Conservation (phyloP, 2,888 invertebrate species). For the Timema cristinae region DNA sequence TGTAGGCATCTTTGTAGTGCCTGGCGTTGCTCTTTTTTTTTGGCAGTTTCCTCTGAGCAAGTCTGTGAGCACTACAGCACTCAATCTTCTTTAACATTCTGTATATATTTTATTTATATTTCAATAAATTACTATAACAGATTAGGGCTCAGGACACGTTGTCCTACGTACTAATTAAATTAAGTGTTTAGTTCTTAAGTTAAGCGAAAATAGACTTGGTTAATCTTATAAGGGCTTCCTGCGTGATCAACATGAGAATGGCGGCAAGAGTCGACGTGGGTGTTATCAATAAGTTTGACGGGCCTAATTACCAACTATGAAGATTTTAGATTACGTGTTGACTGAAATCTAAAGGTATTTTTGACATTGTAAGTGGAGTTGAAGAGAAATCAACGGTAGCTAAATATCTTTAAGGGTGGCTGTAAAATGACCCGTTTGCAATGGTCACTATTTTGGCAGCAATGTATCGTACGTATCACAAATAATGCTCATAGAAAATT, state of each 20-base stretch:
- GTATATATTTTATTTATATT: no score
- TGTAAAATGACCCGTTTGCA: not conserved
- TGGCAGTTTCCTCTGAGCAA: no score
- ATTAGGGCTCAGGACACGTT: no score
- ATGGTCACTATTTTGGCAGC: not conserved
- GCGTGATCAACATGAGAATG: not conserved
- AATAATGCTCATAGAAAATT: not conserved
- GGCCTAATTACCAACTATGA: not conserved
- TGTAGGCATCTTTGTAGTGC: no score
- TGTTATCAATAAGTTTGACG: not conserved
- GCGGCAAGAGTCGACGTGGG: not conserved
- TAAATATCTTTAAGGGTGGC: not conserved
- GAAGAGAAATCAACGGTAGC: not conserved
- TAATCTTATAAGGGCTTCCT: no score
- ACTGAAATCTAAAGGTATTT: not conserved
- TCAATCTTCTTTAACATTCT: no score
- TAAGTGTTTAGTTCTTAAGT: no score
- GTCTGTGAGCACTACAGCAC: no score
- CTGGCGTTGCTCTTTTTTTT: no score
- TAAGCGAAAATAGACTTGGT: no score
- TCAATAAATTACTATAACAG: no score
- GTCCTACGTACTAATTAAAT: no score
- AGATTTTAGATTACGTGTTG: not conserved
- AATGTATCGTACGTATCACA: not conserved
- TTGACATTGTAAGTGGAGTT: not conserved